Percentiles rank a stretch among this genome's conserved stretches.
Conservation (phyloP, 2,113 vertebrate species). For the Machaerirhynchus nigripectus region DNA sequence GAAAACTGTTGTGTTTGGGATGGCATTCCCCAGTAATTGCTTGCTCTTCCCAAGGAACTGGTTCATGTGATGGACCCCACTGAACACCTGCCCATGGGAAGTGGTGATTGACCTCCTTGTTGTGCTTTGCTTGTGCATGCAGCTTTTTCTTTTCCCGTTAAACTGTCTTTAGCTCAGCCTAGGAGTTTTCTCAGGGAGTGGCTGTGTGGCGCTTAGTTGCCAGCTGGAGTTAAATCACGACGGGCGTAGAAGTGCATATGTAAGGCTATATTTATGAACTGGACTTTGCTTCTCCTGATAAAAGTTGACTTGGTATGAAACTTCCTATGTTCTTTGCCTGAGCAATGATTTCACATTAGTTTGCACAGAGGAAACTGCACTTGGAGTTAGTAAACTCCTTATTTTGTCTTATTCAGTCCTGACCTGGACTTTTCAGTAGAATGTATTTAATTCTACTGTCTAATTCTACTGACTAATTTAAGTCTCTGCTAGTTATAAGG, state of each 20-base stretch:
- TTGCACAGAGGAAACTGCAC: not conserved
- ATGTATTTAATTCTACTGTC: not conserved
- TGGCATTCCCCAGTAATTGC: not conserved
- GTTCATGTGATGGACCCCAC: accelerated
- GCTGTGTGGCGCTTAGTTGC: not conserved
- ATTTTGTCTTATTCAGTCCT: not conserved
- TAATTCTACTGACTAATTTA: no score
- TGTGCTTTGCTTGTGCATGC: not conserved
- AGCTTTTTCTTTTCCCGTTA: not conserved
- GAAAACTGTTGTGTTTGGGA: not conserved
- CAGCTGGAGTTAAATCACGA: not conserved
- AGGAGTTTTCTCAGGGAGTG: not conserved
- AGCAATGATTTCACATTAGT: not conserved
- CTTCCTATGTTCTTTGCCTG: not conserved
- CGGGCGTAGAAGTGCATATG: not conserved
- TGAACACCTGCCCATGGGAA: not conserved
- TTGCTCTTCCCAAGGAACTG: not conserved
- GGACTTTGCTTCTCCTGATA: not conserved
- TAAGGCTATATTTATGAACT: not conserved
- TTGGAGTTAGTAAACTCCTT: not conserved
- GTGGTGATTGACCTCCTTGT: not conserved
- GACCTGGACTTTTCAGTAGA: not conserved
- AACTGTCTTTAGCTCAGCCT: not conserved
- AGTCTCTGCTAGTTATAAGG: not conserved
- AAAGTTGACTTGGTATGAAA: not conserved